phyloP scores from a whole-genome alignment of 2,113 vertebrate species.

The Tachuris rubrigastra region DNA sequence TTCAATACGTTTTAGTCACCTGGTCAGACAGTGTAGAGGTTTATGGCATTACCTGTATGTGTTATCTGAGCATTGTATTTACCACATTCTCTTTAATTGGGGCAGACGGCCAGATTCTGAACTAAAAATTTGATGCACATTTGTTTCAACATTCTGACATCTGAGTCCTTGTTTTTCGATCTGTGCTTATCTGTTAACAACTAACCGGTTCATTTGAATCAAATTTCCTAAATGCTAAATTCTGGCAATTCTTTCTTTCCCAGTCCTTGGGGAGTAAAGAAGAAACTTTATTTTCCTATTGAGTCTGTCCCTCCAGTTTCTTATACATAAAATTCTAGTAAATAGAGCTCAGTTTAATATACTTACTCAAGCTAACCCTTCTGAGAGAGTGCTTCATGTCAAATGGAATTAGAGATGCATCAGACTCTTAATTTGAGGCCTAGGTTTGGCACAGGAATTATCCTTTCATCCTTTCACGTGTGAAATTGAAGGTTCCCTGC shows the following conservation, averaged over 20 bases:
- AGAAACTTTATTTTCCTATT: background rate
- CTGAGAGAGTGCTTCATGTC: background rate
- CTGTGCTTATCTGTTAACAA: background rate
- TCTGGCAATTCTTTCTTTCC: background rate
- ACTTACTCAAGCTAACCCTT: background rate
- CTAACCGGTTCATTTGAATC: background rate
- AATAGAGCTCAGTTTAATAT: background rate
- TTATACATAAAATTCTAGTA: background rate
- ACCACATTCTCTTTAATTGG: background rate
- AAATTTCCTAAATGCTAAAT: background rate
- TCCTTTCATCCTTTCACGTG: background rate
- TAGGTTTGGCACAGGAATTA: constrained; percentile 10
- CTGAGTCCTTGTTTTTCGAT: background rate
- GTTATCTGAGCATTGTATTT: background rate
- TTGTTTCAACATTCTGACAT: background rate
- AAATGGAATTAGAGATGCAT: constrained; percentile 11
- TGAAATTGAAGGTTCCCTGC: constrained; percentile 41
- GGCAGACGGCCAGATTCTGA: background rate
- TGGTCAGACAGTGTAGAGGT: background rate
- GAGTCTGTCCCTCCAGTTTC: background rate
- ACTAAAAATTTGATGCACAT: background rate
- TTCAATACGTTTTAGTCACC: background rate
- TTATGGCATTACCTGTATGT: background rate
- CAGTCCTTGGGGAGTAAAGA: background rate
- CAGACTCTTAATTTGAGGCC: background rate